A percentile compares a stretch with the other conserved stretches of the same genome.
Conservation (phyloP, 2,888 invertebrate species). For the Drosophila eohydei region DNA sequence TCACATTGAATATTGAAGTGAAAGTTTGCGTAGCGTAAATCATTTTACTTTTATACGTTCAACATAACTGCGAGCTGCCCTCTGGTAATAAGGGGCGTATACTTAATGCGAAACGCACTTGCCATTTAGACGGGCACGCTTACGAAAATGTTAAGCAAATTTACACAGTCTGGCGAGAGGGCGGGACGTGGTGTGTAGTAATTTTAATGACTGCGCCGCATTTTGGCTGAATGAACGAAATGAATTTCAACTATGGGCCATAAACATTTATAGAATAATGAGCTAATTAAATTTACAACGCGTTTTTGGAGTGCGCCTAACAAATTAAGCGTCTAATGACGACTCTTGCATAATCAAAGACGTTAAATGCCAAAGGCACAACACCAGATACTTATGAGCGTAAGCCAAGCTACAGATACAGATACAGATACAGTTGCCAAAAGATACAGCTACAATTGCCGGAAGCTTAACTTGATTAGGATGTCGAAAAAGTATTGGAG, state of each 20-base stretch:
- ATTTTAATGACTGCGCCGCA: constrained; percentile 37
- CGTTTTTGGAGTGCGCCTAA: constrained; percentile 31
- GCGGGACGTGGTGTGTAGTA: neutral
- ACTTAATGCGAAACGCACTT: constrained; percentile 21
- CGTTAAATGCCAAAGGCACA: neutral
- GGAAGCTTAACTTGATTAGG: neutral
- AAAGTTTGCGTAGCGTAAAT: constrained; percentile 16
- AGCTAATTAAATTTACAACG: constrained; percentile 61
- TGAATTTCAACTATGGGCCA: constrained; percentile 54
- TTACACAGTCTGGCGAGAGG: constrained; percentile 7
- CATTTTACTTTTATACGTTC: constrained; percentile 33
- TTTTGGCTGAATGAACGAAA: constrained; percentile 38
- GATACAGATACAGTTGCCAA: neutral
- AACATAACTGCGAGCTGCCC: constrained; percentile 29
- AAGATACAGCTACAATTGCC: constrained; percentile 1
- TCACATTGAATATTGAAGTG: constrained; percentile 20
- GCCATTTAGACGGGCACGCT: constrained; percentile 7
- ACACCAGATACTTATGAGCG: constrained; percentile 7
- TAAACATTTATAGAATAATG: constrained; percentile 59
- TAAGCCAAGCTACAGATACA: constrained; percentile 3
- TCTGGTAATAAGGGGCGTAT: constrained; percentile 26
- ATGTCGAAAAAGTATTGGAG: constrained; percentile 1
- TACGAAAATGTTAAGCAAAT: constrained; percentile 18
- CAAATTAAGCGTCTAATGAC: constrained; percentile 55
- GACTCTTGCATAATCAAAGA: constrained; percentile 49